Base-by-base conservation (phyloP, 2,888 invertebrate genomes). In the Helleia helle region DNA sequence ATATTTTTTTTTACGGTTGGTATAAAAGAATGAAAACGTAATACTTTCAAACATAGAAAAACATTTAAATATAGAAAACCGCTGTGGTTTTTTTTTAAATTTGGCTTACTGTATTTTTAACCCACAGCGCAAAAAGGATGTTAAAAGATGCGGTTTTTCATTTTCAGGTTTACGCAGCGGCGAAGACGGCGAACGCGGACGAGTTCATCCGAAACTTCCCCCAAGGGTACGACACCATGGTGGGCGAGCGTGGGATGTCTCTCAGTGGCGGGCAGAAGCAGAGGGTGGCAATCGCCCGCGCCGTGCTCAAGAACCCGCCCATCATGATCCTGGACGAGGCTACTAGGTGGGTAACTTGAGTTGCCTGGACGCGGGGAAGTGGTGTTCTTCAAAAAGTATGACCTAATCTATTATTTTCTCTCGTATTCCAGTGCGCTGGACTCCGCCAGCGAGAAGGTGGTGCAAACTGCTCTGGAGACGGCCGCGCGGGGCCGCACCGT, bases 261-360 rank as follows among this genome's bases (percentile, higher is more conserved):
- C 87, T 98, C 25, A 96, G 96, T 34, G 97, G 98, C 0, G 98
- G 98, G 0, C 97, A 97, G 73, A 94, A 96, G 52, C 97, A 98
- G 66, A 85, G 98, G 50, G 93, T 98, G 47, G 97, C 97, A 1
- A 97, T 99, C 47, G 98, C 98, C 0, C 80, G 98, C 41, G 98
- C 98, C 0, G 86, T 98, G 28, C 76, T 99, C 0, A 98, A 97
- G 71, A 90, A 95, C 65, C 97, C 98, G 0, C 89, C 92, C 1
- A 87, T 96, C 42, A 84, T 98, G 36, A 91, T 96, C 59, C 71
- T 98, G 43, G 98, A 98, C 69, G 98, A 98, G 80, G 97, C 98
- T 8, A 98, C 98, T 1, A 94, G 94, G 94, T 93, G 11, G 40
- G 36, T 1, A 13, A 6, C 26, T 18, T 41, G 30, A 14, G 24